phyloP scores from a whole-genome alignment of 2,113 vertebrate species.

The Dinomys branickii region DNA sequence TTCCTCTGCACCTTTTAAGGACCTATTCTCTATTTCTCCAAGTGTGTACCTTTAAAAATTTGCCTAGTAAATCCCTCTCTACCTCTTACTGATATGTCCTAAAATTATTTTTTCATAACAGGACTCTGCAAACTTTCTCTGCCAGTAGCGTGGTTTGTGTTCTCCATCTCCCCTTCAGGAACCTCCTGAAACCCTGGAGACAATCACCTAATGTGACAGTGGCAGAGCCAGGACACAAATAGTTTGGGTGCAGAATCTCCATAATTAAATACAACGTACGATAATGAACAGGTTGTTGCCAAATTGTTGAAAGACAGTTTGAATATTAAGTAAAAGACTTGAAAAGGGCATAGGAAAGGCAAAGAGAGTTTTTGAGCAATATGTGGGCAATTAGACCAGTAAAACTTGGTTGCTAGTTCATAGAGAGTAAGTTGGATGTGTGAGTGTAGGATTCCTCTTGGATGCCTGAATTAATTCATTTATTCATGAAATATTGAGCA shows the following conservation, averaged over 20 bases:
- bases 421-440: not conserved
- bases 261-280: not conserved
- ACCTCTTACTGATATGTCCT: no score
- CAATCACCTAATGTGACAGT: not conserved
- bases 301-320: not conserved
- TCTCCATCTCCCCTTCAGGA: not conserved
- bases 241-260: not conserved
- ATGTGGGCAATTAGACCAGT: not conserved
- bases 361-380: not conserved
- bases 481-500: not conserved
- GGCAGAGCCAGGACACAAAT: not conserved
- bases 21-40: not conserved
- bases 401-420: not conserved
- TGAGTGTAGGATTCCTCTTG: not conserved
- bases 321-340: not conserved
- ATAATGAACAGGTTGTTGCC: not conserved
- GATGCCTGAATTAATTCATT: not conserved
- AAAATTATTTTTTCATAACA: not conserved
- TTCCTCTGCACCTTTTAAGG: no score
- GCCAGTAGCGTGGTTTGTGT: not conserved
- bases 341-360: not conserved
- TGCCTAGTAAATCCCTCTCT: not conserved
- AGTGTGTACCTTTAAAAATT: not conserved
- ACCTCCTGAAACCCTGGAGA: not conserved
- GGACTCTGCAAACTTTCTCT: not conserved